Percentiles rank a stretch among this genome's conserved stretches.
Evolutionary conservation across 2,888 invertebrate genomes (phyloP).

Genomic region (Campoplex nolae): DNA sequence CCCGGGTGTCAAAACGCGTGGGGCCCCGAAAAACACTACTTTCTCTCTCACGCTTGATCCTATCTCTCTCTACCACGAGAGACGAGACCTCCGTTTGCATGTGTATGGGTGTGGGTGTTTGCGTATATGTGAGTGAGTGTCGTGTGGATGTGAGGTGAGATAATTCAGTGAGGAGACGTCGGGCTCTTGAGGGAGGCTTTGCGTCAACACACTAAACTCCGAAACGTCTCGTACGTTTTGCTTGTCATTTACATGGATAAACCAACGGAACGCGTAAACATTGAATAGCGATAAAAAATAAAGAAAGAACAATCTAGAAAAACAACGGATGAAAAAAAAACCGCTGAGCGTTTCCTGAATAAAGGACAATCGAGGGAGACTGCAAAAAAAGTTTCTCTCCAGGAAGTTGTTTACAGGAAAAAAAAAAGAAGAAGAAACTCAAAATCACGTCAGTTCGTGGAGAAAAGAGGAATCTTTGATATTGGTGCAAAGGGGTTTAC

Average conservation of each 20-base stretch:
- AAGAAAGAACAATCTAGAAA: conserved; percentile 26
- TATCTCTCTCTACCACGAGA: conserved; percentile 48
- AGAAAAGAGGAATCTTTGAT: conserved; percentile 17
- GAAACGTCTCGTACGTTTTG: conserved; percentile 28
- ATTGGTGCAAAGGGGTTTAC: conserved; percentile 65
- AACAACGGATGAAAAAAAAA: conserved; percentile 16
- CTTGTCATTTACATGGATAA: conserved; percentile 39
- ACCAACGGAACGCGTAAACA: conserved; percentile 1
- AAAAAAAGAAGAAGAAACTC: conserved; percentile 23
- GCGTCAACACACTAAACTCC: conserved; percentile 43
- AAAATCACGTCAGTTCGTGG: not conserved
- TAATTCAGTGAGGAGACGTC: conserved; percentile 48
- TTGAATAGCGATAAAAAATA: conserved; percentile 31
- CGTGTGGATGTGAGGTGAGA: conserved; percentile 39
- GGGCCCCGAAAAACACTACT: conserved; percentile 58
- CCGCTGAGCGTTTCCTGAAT: not conserved
- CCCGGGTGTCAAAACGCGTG: conserved; percentile 73
- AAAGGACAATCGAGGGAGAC: conserved; percentile 22
- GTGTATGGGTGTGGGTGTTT: conserved; percentile 18
- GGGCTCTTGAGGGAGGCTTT: conserved; percentile 31
- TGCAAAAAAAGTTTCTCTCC: not conserved
- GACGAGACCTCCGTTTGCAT: conserved; percentile 13
- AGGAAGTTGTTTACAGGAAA: not conserved
- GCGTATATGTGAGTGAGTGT: conserved; percentile 33
- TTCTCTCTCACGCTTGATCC: conserved; percentile 44